These are phyloP conservation scores for Catalaphyllia jardinei DNA, from an alignment of 64 coral and sea anemone genomes.

Conservation along the genomic window DNA sequence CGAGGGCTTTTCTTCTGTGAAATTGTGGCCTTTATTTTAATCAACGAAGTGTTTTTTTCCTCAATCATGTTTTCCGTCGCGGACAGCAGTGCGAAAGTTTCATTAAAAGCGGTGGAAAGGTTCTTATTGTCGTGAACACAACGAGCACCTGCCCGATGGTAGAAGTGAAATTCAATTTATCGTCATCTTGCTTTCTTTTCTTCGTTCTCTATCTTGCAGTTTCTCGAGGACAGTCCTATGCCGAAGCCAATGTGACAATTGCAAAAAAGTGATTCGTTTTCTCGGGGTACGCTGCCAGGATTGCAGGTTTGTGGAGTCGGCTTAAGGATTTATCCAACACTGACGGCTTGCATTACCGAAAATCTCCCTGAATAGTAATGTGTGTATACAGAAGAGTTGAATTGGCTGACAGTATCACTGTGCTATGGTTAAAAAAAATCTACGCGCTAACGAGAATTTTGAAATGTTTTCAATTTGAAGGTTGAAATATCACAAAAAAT, in stretches of 20 bases:
- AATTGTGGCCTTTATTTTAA: not conserved
- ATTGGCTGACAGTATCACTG: slow-evolving; percentile 2
- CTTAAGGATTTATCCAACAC: not conserved
- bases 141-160: slow-evolving; percentile 19
- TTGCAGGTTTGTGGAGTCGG: slow-evolving; percentile 68
- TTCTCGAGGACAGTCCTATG: slow-evolving; percentile 80
- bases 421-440: not conserved
- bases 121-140: slow-evolving; percentile 40
- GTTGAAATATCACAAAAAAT: slow-evolving; percentile 92
- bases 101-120: slow-evolving; percentile 24
- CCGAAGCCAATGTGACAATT: slow-evolving; percentile 74
- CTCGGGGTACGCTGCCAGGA: slow-evolving; percentile 81
- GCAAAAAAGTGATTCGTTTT: slow-evolving; percentile 85
- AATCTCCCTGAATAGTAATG: slow-evolving; percentile 15
- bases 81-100: slow-evolving; percentile 8
- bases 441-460: not conserved
- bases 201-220: slow-evolving; percentile 41
- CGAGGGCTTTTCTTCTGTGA: not conserved
- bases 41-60: not conserved
- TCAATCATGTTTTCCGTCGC: not conserved
- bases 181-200: not conserved
- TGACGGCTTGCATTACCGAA: not conserved
- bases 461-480: slow-evolving; percentile 45
- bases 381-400: slow-evolving; percentile 10
- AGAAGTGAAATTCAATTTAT: slow-evolving; percentile 45